phyloP scores from a whole-genome alignment of 2,113 vertebrate species.

The Ondatra zibethicus region DNA sequence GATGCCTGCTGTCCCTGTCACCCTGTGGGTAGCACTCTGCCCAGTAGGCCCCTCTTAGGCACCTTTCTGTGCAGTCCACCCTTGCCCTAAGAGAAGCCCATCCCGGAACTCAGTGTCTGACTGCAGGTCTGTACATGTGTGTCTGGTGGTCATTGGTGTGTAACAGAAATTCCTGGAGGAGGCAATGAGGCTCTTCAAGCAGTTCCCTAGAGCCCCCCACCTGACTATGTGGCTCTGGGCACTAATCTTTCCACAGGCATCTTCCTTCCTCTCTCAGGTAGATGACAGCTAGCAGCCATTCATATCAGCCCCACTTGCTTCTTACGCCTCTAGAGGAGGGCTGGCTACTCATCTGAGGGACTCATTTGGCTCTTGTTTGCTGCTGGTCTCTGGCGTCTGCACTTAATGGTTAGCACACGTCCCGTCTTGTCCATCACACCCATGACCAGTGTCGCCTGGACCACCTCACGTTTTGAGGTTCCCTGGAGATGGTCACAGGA shows the following conservation, averaged over 20 bases:
- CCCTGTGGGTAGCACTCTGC: neutral
- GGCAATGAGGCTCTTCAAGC: neutral
- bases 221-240: neutral
- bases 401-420: neutral
- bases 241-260: too few relatives aligned
- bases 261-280: neutral
- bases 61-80: neutral
- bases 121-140: too few relatives aligned
- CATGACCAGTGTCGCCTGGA: neutral
- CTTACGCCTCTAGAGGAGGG: neutral
- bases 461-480: neutral
- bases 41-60: neutral
- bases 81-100: neutral
- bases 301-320: neutral
- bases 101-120: neutral
- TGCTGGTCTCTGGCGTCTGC: neutral
- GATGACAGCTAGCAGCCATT: neutral
- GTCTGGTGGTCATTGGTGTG: neutral
- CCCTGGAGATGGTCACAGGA: neutral
- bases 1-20: neutral
- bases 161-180: neutral
- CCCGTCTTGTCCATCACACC: accelerated
- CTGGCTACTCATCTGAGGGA: neutral
- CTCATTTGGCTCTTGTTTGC: neutral
- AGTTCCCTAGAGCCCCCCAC: neutral